A percentile compares a stretch with the other conserved stretches of the same genome.
phyloP scores from a whole-genome alignment of 2,888 invertebrate species.

The Oxycera nigricornis region DNA sequence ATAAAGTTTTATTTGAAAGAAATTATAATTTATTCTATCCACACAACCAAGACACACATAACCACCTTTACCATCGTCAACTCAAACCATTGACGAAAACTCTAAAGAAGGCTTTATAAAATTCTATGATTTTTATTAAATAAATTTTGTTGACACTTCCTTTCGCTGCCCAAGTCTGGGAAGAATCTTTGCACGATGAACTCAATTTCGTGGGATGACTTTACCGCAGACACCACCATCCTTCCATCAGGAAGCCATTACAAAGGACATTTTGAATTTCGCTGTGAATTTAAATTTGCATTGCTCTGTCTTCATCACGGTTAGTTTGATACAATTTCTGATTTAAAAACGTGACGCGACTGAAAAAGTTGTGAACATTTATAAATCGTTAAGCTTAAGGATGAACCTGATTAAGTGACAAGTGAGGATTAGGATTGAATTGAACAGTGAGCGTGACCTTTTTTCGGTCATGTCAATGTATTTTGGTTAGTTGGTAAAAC shows the following conservation, averaged over 20 bases:
- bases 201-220: too few relatives aligned
- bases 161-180: conserved; percentile 46
- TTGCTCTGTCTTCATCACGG: conserved; percentile 41
- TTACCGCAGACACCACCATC: too few relatives aligned
- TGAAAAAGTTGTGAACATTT: conserved; percentile 24
- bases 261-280: conserved; percentile 15
- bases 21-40: not conserved
- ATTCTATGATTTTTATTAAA: conserved; percentile 44
- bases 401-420: conserved; percentile 34
- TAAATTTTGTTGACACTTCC: conserved; percentile 45
- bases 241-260: not conserved
- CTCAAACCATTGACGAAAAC: conserved; percentile 10
- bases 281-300: conserved; percentile 43
- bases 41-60: conserved; percentile 16
- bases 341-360: conserved; percentile 44
- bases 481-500: conserved; percentile 19
- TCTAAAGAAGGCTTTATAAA: conserved; percentile 42
- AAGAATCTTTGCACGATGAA: too few relatives aligned
- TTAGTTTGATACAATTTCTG: conserved; percentile 44
- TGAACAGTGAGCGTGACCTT: conserved; percentile 16
- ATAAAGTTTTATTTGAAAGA: not conserved
- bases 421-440: conserved; percentile 25
- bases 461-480: not conserved
- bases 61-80: not conserved
- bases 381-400: conserved; percentile 33